Evolutionary conservation across 2,888 invertebrate genomes (phyloP).

Genomic region (Slavum lentiscoides): DNA sequence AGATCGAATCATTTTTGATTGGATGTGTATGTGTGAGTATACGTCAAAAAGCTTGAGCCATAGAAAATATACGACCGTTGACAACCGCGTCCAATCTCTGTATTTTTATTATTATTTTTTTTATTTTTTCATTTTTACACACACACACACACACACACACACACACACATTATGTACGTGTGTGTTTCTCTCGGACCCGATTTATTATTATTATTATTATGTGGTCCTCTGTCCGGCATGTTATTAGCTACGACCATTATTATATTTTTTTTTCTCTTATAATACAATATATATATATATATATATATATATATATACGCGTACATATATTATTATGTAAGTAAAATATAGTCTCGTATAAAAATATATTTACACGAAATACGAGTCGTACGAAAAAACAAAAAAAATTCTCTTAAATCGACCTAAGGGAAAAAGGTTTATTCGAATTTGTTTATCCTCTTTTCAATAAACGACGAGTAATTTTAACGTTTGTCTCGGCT

Average conservation of each 20-base stretch:
- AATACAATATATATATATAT: too few relatives aligned
- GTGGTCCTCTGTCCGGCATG: conserved; percentile 24
- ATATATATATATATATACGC: too few relatives aligned
- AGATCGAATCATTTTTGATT: conserved; percentile 53
- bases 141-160: not conserved
- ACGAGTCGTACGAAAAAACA: too few relatives aligned
- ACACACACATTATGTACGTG: conserved; percentile 7
- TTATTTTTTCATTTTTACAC: too few relatives aligned
- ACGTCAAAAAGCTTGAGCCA: conserved; percentile 48
- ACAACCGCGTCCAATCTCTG: conserved; percentile 44
- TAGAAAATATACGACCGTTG: conserved; percentile 36
- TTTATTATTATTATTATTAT: conserved; percentile 18
- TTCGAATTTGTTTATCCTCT: too few relatives aligned
- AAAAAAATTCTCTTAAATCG: too few relatives aligned
- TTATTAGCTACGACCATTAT: conserved; percentile 29
- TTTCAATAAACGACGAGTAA: too few relatives aligned
- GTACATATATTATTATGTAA: too few relatives aligned
- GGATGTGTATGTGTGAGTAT: not conserved
- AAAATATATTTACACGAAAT: too few relatives aligned
- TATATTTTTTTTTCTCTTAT: not conserved
- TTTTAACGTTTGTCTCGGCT: too few relatives aligned
- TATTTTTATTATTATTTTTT: not conserved
- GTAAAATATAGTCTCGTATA: too few relatives aligned
- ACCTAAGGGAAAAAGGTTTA: too few relatives aligned
- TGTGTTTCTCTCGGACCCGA: conserved; percentile 36